Conservation (phyloP, 2,113 vertebrate genomes). For the Mungos mungo region DNA sequence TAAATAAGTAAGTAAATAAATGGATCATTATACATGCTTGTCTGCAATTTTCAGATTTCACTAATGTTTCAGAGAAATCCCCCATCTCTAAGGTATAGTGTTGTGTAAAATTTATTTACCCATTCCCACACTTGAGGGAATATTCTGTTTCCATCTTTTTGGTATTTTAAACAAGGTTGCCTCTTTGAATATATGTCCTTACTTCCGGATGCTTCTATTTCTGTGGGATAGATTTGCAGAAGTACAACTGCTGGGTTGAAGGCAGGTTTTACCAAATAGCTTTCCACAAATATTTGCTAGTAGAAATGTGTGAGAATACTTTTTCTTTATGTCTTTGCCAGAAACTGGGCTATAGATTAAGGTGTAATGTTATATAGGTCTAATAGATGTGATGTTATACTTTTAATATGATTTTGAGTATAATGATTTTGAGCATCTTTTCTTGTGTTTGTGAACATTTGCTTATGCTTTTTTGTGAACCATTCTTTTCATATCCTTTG, state of each 20-base stretch:
- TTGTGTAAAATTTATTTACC: background rate
- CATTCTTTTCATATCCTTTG: background rate
- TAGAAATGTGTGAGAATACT: background rate
- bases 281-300: slow-evolving; percentile 4
- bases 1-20: too few relatives aligned
- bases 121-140: background rate
- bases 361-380: background rate
- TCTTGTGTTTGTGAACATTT: background rate
- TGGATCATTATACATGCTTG: background rate
- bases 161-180: slow-evolving; percentile 3
- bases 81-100: background rate
- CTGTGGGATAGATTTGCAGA: background rate
- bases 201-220: slow-evolving; percentile 38
- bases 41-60: background rate
- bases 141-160: background rate
- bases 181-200: background rate
- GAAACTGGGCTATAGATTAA: background rate
- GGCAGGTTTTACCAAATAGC: slow-evolving; percentile 17
- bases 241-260: slow-evolving; percentile 14
- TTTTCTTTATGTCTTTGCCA: background rate
- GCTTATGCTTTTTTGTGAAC: background rate
- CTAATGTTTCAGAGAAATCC: background rate
- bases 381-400: background rate
- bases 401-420: background rate
- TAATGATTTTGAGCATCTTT: background rate